A percentile compares a stretch with the other conserved stretches of the same genome.
Conservation (phyloP, 2,888 invertebrate genomes). For the Mesorhabditis sp. region DNA sequence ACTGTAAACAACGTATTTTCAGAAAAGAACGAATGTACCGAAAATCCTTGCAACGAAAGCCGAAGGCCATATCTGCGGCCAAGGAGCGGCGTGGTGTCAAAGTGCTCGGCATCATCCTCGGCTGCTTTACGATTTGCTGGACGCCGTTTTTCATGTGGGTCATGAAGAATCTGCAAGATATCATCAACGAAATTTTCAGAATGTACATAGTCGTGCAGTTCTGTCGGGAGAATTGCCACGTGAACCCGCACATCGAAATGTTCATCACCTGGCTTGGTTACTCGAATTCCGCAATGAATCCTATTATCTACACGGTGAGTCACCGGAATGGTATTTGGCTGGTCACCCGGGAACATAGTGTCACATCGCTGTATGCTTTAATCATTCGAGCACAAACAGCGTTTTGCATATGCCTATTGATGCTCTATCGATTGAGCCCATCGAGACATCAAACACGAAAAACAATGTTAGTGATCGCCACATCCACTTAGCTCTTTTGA, state of each 20-base stretch:
- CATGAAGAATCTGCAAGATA: background rate
- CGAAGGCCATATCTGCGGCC: constrained; percentile 57
- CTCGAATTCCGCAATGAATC: constrained; percentile 57
- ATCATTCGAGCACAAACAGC: no score
- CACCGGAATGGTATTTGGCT: background rate
- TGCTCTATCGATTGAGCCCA: no score
- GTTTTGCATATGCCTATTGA: no score
- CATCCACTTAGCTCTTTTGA: no score
- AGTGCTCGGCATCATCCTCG: constrained; percentile 57
- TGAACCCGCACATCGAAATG: constrained; percentile 57
- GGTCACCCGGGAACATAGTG: no score
- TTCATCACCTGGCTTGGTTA: constrained; percentile 58
- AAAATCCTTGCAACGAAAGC: constrained; percentile 55
- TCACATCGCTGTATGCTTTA: no score
- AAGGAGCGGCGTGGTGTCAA: constrained; percentile 56
- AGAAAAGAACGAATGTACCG: constrained; percentile 54
- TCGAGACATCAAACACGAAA: no score
- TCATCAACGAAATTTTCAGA: constrained; percentile 23
- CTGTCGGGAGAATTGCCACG: constrained; percentile 44
- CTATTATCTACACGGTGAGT: constrained; percentile 56
- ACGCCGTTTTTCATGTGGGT: constrained; percentile 56
- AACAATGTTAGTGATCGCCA: no score
- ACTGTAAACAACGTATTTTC: constrained; percentile 13
- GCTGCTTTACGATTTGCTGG: constrained; percentile 58
- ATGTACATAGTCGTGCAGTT: constrained; percentile 58